Conservation (phyloP, 2,797 vertebrate species). For the Rhinoraja longicauda region DNA sequence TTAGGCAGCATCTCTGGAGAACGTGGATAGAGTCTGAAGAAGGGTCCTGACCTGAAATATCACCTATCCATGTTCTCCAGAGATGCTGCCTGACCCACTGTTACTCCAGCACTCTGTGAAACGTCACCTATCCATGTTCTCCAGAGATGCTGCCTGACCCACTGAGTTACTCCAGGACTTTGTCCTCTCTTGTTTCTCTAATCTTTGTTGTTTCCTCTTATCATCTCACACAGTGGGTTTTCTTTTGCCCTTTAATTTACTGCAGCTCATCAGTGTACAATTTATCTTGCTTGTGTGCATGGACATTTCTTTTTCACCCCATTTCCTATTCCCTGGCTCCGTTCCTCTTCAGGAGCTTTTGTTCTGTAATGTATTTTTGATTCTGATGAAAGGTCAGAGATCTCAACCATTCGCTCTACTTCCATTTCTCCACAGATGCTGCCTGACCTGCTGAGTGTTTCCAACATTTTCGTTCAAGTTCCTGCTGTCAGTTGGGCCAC, state of each 20-base stretch:
- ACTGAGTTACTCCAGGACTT: no score
- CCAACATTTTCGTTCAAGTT: neutral
- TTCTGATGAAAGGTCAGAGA: neutral
- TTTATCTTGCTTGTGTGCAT: neutral
- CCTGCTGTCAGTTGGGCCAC: neutral
- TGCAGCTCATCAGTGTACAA: neutral
- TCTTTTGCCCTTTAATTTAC: neutral
- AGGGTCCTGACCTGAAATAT: no score
- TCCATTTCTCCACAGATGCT: neutral
- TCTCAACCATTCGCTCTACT: neutral
- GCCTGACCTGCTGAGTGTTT: slow-evolving; percentile 4
- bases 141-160: no score
- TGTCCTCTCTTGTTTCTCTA: neutral
- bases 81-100: no score
- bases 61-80: no score
- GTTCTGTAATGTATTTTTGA: neutral
- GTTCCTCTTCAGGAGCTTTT: neutral
- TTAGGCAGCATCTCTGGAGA: no score
- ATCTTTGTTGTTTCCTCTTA: neutral
- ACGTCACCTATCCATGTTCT: no score
- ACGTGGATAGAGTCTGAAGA: no score
- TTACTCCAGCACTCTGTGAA: no score
- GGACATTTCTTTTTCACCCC: neutral
- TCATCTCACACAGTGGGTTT: neutral
- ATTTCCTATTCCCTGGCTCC: neutral